Base-by-base conservation (phyloP, 2,888 invertebrate genomes). In the Unio delphinus region DNA sequence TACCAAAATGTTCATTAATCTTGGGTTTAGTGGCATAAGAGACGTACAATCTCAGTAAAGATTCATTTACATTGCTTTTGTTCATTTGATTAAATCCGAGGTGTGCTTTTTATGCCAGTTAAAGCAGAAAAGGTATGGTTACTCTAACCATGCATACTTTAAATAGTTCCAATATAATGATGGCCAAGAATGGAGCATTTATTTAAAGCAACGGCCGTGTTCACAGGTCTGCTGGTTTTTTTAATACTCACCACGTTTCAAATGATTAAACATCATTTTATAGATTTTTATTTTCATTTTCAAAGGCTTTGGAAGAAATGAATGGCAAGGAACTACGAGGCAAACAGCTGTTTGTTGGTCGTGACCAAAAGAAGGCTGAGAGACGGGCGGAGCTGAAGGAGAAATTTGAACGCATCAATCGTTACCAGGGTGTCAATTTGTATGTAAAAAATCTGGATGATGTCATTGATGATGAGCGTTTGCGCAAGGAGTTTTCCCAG, bases 371-470 rank as follows among this genome's bases (percentile, higher is more conserved):
- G 93, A 98, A 98, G 91, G 96, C 96, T n/a, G 99, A 99, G 90
- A 95, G 99, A 71, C 97, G 98, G 89, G 95, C 96, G 84, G 99
- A 99, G 90, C 91, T 99, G 26, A 98, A 97, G 89, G 94, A 98
- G 72, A 96, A 96, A 89, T 99, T 98, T 90, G 99, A 99, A 89
- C 95, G 96, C 85, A 91, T 96, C 86, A 96, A 94, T 85, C 94
- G 96, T 74, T 92, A 92, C 86, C 91, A 92, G 89, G 99, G 99
- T 68, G 98, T 99, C 7, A 99, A 99, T 91, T 92, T 99, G 83
- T 99, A 99, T 90, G 99, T 99, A 1, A 99, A 99, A 91, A 99
- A 99, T 91, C 92, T 99, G 84, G 99, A 99, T 90, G 99, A 99
- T 87, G 95, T 95, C 45, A 97, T 99, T 88, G 98, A 98, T 91